A percentile compares a stretch with the other conserved stretches of the same genome.
phyloP scores from a whole-genome alignment of 1,140 invertebrate genomes.

The Diabrotica virgifera region DNA sequence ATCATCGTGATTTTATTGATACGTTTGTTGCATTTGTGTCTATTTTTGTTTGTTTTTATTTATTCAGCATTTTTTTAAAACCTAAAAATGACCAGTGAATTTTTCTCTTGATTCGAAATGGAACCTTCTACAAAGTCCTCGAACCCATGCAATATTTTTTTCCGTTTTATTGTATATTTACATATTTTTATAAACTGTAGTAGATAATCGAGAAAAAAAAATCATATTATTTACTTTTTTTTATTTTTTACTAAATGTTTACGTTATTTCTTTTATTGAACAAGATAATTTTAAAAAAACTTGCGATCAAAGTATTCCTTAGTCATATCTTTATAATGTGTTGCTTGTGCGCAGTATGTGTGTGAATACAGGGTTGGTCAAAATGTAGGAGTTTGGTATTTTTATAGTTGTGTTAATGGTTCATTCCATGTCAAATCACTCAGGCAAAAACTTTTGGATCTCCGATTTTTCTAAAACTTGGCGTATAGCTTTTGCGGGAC shows the following conservation, averaged over 20 bases:
- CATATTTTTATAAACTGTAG: background rate
- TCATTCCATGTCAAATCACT: too few relatives aligned
- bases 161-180: background rate
- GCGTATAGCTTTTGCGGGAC: too few relatives aligned
- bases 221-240: background rate
- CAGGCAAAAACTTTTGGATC: too few relatives aligned
- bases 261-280: constrained; percentile 1
- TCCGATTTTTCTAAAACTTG: too few relatives aligned
- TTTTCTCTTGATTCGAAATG: too few relatives aligned
- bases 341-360: background rate
- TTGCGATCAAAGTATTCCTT: background rate
- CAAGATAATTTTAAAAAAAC: background rate
- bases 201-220: background rate
- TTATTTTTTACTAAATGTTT: background rate
- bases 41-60: too few relatives aligned
- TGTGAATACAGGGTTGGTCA: background rate
- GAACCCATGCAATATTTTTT: background rate
- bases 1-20: too few relatives aligned
- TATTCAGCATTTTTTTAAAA: too few relatives aligned
- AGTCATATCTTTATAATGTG: constrained; percentile 1
- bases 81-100: too few relatives aligned
- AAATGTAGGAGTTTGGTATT: too few relatives aligned
- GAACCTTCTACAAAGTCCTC: background rate
- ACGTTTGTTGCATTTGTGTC: too few relatives aligned
- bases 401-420: too few relatives aligned